Evolutionary conservation across 2,797 vertebrate species (phyloP), one percentile per base, ranked within the genome.

Genomic region (Muscicapa comitata): DNA sequence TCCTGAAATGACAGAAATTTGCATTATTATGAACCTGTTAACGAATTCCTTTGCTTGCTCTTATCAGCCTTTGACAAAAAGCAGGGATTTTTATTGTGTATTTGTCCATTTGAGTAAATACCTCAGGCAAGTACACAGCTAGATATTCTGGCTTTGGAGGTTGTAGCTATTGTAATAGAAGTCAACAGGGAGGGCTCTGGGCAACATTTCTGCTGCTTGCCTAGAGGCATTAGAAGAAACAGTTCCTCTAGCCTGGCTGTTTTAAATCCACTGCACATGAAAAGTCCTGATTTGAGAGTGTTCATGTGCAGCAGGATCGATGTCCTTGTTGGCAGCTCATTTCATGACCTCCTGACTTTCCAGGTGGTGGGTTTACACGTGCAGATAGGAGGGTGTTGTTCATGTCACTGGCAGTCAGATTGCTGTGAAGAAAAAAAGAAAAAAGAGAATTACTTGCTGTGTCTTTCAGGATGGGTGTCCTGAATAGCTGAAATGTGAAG

Each of bases 31-130:
- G 88, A 70, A 71, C 68, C 78, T 97, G 95, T 95, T 97, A 96
- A 97, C 98, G 97, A 97, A 96, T 96, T 97, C 93, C 76, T 86
- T 88, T 66, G 43, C 86, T 94, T 85, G 80, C 65, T 83, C 54
- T 6, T 93, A 82, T 93, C 80, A 82, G 31, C 70, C 28, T 79
- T 58, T 93, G 73, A 94, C 61, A 93, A 94, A 88, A 94, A 81
- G 61, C 82, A 92, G 57, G 14, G 25, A 45, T 85, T 80, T 85
- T 67, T 45, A n/a, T 40, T 61, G 33, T 70, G 4, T 79, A 38
- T 93, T 90, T 92, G 43, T 37, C 40, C 29, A n/a, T 75, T 82
- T 83, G 59, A 88, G 67, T 92, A 95, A 94, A 87, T 43, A 82
- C 53, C 47, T 28, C 29, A 11, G 40, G 92, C n/a, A 33, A 40